Evolutionary conservation across 2,888 invertebrate species (phyloP), one percentile per base, ranked within the genome.

Genomic region (Caenorhabditis imperialis): DNA sequence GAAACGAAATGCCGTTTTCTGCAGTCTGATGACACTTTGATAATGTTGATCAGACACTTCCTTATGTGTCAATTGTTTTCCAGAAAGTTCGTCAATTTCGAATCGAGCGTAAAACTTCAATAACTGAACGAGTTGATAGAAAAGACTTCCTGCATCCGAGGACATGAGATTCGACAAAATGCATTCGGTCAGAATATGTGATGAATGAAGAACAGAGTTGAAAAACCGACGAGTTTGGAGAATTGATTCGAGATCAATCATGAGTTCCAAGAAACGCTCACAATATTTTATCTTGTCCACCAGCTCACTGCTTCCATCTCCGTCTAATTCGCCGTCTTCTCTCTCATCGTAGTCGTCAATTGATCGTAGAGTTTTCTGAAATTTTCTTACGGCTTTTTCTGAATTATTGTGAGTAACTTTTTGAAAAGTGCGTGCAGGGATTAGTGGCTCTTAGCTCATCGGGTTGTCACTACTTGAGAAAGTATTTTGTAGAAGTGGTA

Each of bases 21-120:
- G 96, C 57, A 99, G 90, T 0, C 94, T 93, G 2, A 94, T 94
- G 40, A 99, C 95, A 89, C 93, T 93, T 25, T 94, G 92, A 88
- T 98, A 99, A 89, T 99, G 99, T 27, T 93, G 90, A 86, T 94
- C 92, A 35, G 94, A 94, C 12, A 85, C 85, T 76, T 86, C 85
- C 23, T 82, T 77, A 16, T 77, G 73, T 0, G 83, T 78, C 8
- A 87, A 55, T 33, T 84, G 85, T 22, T 79, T 69, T 45, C 87
- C 87, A 7, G 79, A 77, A 5, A 84, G 40, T 33, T 99, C 98
- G 89, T 94, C 95, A 77, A 99, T 99, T 90, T 99, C 99, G 89
- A 99, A 99, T 71, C 94, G 92, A 0, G 94, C 93, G 89, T 99
- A 99, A 88, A 98, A 97, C 88, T 95, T 95, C 57, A 99, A 90